phyloP scores from a whole-genome alignment of 2,888 invertebrate genomes.

The Pristionchus mayeri region DNA sequence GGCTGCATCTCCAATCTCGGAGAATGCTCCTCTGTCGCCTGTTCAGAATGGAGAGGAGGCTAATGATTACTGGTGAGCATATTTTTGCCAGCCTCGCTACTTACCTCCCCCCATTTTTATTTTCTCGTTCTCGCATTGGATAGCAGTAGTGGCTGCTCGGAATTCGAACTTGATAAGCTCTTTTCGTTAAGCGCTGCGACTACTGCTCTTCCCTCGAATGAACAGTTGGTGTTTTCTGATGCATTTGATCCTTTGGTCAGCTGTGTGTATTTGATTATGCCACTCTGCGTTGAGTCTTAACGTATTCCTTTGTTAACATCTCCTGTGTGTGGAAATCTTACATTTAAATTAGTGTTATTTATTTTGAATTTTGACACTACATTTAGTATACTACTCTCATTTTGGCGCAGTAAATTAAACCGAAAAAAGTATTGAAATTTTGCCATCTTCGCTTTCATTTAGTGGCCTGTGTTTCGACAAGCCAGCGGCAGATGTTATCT shows the following conservation, averaged over 20 bases:
- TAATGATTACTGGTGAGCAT: conserved; percentile 43
- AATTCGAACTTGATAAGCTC: conserved; percentile 37
- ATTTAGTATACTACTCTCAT: too few species aligned
- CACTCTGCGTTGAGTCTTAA: not conserved
- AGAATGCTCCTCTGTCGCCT: conserved; percentile 42
- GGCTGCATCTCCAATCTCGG: not conserved
- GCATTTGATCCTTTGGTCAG: conserved; percentile 34
- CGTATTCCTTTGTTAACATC: too few species aligned
- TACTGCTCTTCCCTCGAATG: conserved; percentile 40
- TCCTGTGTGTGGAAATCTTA: too few species aligned
- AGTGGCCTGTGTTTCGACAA: not conserved
- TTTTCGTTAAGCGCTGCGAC: conserved; percentile 44
- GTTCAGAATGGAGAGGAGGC: conserved; percentile 46
- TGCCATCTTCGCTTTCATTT: not conserved
- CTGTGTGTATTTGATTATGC: conserved; percentile 18
- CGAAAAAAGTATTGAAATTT: not conserved
- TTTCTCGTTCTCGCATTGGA: not conserved
- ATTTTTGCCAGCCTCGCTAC: not conserved
- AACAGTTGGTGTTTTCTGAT: conserved; percentile 48
- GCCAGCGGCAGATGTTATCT: conserved; percentile 16
- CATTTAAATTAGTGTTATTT: too few species aligned
- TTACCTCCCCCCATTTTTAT: not conserved
- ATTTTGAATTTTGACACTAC: too few species aligned
- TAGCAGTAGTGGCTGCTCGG: conserved; percentile 4
- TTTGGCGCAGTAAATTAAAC: too few species aligned